Percentiles rank a stretch among this genome's conserved stretches.
phyloP scores from a whole-genome alignment of 2,888 invertebrate species.

The Exocentrus adspersus region DNA sequence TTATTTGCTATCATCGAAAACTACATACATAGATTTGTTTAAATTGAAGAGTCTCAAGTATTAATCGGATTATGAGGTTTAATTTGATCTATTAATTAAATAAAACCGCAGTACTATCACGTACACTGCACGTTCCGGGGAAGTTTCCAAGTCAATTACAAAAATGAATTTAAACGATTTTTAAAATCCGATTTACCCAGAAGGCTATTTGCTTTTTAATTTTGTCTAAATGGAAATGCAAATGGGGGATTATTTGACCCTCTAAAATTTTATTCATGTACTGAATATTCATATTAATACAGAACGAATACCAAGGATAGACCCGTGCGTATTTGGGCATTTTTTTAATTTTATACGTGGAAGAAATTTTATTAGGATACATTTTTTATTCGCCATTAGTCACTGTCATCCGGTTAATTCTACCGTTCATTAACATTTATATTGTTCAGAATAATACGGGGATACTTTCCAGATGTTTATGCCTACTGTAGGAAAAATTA shows the following conservation, averaged over 20 bases:
- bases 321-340: neutral
- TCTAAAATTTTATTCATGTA: slow-evolving; percentile 9
- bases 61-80: slow-evolving; percentile 1
- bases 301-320: neutral
- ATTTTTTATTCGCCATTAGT: too few relatives aligned
- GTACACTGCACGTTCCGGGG: neutral
- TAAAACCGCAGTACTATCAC: neutral
- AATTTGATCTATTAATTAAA: slow-evolving; percentile 11
- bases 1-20: too few relatives aligned
- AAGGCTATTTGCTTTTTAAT: slow-evolving; percentile 20
- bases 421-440: too few relatives aligned
- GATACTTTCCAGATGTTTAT: too few relatives aligned
- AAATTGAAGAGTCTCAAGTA: neutral
- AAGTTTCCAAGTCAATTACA: slow-evolving; percentile 23
- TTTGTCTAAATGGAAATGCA: slow-evolving; percentile 14
- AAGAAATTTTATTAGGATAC: neutral
- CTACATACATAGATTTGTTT: too few relatives aligned
- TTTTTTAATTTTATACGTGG: neutral
- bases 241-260: slow-evolving; percentile 11
- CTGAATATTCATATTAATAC: slow-evolving; percentile 12
- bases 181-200: slow-evolving; percentile 9
- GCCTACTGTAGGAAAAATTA: too few relatives aligned
- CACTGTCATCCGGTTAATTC: too few relatives aligned
- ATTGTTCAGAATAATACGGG: too few relatives aligned
- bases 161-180: slow-evolving; percentile 24